Evolutionary conservation across 2,797 vertebrate species (phyloP).

Genomic region (Chlorospingus flavigularis): DNA sequence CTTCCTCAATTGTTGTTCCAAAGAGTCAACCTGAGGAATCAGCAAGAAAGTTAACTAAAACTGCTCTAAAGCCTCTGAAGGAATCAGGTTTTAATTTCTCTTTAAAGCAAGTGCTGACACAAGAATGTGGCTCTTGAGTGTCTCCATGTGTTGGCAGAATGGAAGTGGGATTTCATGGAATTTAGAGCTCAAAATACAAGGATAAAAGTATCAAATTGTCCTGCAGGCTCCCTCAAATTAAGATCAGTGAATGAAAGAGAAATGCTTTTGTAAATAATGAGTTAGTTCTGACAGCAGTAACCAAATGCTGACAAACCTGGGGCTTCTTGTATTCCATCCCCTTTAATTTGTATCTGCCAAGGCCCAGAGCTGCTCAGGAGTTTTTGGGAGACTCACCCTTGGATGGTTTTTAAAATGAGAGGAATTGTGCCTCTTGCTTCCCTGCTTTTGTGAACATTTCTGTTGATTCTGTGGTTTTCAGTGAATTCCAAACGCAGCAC

Average conservation of each 20-base stretch:
- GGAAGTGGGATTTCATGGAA: neutral
- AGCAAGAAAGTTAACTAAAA: neutral
- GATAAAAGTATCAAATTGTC: neutral
- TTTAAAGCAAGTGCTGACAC: neutral
- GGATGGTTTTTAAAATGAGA: neutral
- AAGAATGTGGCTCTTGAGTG: neutral
- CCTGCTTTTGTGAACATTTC: neutral
- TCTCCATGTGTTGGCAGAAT: neutral
- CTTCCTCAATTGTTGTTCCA: neutral
- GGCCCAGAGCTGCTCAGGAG: neutral
- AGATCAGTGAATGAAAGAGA: neutral
- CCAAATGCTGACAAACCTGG: neutral
- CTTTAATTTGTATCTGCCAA: neutral
- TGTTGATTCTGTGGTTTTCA: neutral
- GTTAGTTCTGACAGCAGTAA: neutral
- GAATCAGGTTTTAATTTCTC: neutral
- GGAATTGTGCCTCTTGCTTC: neutral
- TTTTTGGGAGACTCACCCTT: neutral
- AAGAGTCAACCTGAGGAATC: neutral
- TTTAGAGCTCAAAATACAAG: neutral
- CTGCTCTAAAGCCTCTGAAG: neutral
- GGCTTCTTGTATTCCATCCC: neutral
- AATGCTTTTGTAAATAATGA: neutral
- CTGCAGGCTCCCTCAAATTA: neutral
- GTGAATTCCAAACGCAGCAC: neutral